These are phyloP conservation scores for Drosophila basisetae DNA, from an alignment of 2,888 invertebrate species.

Conservation along the genomic window DNA sequence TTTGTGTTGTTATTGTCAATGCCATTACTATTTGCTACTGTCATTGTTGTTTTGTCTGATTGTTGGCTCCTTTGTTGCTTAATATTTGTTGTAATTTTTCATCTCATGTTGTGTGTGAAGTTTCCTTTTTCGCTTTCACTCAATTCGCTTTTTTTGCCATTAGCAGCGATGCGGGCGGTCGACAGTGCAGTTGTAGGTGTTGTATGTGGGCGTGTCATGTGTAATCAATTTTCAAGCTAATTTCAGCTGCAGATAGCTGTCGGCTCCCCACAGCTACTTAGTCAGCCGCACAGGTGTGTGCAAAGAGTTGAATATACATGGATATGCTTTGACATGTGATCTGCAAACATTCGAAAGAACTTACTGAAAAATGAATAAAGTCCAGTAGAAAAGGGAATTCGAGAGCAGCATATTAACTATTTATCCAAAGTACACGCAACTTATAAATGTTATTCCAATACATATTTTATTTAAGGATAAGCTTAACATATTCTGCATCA, in stretches of 20 bases:
- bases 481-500: background rate
- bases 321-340: conserved; percentile 41
- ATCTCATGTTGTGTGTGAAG: conserved; percentile 22
- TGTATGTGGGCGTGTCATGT: conserved; percentile 59
- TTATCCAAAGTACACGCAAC: background rate
- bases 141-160: conserved; percentile 65
- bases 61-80: conserved; percentile 44
- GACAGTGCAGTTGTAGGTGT: conserved; percentile 7
- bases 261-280: conserved; percentile 14
- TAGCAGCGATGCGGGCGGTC: conserved; percentile 47
- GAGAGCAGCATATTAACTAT: background rate
- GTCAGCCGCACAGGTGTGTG: conserved; percentile 55
- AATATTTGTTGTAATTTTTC: conserved; percentile 10
- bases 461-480: background rate
- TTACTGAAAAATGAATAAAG: background rate
- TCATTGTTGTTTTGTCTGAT: conserved; percentile 68
- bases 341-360: conserved; percentile 17
- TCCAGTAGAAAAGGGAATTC: background rate
- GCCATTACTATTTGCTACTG: conserved; percentile 49
- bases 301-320: conserved; percentile 27
- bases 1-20: conserved; percentile 26
- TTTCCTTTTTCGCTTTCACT: conserved; percentile 24
- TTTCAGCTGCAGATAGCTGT: conserved; percentile 25
- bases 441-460: background rate
- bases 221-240: conserved; percentile 72